phyloP scores from a whole-genome alignment of 2,888 invertebrate species.

The Gnatocerus cornutus region DNA sequence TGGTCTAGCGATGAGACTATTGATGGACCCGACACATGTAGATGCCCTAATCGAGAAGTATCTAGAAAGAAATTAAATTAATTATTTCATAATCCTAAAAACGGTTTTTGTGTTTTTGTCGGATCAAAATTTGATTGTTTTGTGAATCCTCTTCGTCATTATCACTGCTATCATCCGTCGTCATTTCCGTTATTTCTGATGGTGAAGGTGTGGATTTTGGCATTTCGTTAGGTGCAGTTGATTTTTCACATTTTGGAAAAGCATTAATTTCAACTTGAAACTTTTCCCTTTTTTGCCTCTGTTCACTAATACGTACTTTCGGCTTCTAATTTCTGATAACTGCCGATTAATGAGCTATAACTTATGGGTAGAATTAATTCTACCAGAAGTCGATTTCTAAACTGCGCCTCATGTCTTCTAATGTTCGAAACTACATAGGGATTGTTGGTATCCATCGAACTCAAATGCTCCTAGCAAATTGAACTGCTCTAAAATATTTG shows the following conservation, averaged over 20 bases:
- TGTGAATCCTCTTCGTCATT: too few species aligned
- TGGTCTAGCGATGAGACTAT: too few species aligned
- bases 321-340: background rate
- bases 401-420: background rate
- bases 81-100: too few species aligned
- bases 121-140: too few species aligned
- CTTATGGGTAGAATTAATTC: background rate
- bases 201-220: too few species aligned
- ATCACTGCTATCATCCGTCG: too few species aligned
- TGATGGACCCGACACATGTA: too few species aligned
- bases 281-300: conserved; percentile 1
- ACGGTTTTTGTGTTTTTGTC: too few species aligned
- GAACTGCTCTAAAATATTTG: conserved; percentile 2
- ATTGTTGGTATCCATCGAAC: background rate
- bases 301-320: conserved; percentile 4
- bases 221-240: too few species aligned
- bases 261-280: background rate
- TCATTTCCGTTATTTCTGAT: too few species aligned
- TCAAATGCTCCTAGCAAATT: conserved; percentile 10
- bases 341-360: conserved; percentile 25
- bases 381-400: background rate
- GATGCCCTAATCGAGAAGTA: too few species aligned
- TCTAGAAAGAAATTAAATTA: too few species aligned
- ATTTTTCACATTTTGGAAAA: background rate
- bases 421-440: background rate